phyloP scores from a whole-genome alignment of 2,113 vertebrate species.

The Tamias sibiricus region DNA sequence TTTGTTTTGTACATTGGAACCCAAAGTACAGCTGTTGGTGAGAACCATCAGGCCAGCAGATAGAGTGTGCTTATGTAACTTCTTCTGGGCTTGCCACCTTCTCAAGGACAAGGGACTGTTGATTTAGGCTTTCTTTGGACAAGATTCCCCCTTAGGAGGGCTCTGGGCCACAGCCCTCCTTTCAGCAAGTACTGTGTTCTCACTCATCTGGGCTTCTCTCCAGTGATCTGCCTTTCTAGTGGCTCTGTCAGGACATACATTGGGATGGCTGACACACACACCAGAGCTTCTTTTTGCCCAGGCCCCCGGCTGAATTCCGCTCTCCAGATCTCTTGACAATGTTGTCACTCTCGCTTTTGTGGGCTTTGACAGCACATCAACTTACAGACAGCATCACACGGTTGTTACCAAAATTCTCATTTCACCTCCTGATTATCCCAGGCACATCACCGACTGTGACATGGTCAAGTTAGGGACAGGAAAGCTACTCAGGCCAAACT shows the following conservation, averaged over 20 bases:
- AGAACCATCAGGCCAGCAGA: neutral
- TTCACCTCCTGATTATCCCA: conserved; percentile 28
- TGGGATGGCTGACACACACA: neutral
- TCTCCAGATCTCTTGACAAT: neutral
- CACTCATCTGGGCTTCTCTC: neutral
- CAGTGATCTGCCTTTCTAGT: neutral
- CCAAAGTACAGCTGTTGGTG: neutral
- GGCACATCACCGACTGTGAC: neutral
- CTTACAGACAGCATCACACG: neutral
- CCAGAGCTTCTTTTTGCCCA: neutral
- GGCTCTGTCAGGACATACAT: conserved; percentile 7
- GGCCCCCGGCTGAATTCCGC: neutral
- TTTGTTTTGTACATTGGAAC: neutral
- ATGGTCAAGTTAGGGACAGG: neutral
- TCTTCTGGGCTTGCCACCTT: neutral
- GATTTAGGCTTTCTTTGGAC: neutral
- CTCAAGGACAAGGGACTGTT: neutral
- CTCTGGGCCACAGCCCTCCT: neutral
- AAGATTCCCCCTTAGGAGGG: neutral
- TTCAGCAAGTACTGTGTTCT: neutral
- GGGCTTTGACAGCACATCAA: neutral
- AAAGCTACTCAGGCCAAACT: neutral
- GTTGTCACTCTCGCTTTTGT: neutral
- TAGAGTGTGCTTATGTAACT: neutral
- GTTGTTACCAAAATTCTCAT: neutral